phyloP scores from a whole-genome alignment of 2,888 invertebrate species.

The Lasius fuliginosus region DNA sequence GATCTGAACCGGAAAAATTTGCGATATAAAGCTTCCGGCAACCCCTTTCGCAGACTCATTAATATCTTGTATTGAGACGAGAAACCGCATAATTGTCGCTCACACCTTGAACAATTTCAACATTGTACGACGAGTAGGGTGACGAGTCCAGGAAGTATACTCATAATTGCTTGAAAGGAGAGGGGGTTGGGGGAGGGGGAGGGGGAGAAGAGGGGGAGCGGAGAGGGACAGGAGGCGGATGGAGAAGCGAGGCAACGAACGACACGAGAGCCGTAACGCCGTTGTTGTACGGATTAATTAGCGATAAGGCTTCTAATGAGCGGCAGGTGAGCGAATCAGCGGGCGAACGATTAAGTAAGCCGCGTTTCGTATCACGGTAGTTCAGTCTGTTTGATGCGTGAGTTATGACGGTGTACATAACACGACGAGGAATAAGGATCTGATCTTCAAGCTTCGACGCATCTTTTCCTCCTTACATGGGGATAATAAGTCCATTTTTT shows the following conservation, averaged over 20 bases:
- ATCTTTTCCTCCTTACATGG: neutral
- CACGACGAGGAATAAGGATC: slow-evolving; percentile 2
- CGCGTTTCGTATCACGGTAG: slow-evolving; percentile 30
- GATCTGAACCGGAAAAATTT: slow-evolving; percentile 40
- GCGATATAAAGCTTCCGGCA: slow-evolving; percentile 31
- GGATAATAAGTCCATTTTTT: neutral
- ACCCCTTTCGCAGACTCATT: slow-evolving; percentile 36
- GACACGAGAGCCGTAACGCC: slow-evolving; percentile 85
- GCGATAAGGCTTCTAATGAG: slow-evolving; percentile 86
- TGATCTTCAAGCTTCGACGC: neutral
- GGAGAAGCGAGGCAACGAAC: slow-evolving; percentile 79
- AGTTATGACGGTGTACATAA: neutral
- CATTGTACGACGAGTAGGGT: slow-evolving; percentile 72
- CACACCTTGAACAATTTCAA: slow-evolving; percentile 58
- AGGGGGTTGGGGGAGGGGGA: slow-evolving; percentile 32
- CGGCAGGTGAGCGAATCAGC: slow-evolving; percentile 83
- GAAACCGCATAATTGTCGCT: slow-evolving; percentile 69
- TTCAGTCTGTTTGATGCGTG: slow-evolving; percentile 34
- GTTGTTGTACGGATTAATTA: slow-evolving; percentile 85
- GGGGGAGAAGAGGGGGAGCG: slow-evolving; percentile 57
- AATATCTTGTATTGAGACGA: slow-evolving; percentile 64
- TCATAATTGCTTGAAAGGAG: slow-evolving; percentile 74
- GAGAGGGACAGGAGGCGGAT: slow-evolving; percentile 61
- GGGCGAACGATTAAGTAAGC: slow-evolving; percentile 30
- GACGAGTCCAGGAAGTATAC: slow-evolving; percentile 82